A percentile compares a stretch with the other conserved stretches of the same genome.
phyloP scores from a whole-genome alignment of 2,113 vertebrate species.

The Tauraco erythrolophus region DNA sequence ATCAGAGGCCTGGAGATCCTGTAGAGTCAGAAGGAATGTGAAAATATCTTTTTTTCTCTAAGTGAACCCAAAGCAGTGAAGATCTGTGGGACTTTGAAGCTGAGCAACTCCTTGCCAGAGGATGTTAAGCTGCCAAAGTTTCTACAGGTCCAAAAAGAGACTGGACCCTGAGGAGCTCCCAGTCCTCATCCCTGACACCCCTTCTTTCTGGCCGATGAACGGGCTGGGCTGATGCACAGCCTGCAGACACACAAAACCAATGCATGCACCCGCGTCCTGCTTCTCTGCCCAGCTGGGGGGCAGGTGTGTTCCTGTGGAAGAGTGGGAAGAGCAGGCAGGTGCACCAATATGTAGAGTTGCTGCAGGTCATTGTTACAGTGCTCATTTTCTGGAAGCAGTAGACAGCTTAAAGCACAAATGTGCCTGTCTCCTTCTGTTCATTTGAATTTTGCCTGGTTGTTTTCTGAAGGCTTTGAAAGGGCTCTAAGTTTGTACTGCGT shows the following conservation, averaged over 20 bases:
- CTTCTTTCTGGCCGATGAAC: background rate
- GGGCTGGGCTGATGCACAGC: background rate
- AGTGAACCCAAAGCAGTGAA: background rate
- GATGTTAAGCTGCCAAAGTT: background rate
- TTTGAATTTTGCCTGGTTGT: constrained; percentile 16
- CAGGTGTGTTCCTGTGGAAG: fast-evolving
- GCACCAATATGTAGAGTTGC: fast-evolving
- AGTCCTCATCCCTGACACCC: background rate
- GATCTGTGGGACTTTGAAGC: background rate
- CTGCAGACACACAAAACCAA: background rate
- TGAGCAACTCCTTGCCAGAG: background rate
- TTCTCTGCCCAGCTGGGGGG: background rate
- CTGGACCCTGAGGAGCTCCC: background rate
- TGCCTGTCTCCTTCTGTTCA: background rate
- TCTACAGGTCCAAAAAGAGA: background rate
- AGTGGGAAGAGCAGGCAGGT: background rate
- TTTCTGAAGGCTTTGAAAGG: constrained; percentile 22
- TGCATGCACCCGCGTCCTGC: fast-evolving
- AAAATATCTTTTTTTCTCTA: background rate
- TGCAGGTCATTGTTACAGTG: background rate
- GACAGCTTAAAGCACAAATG: background rate
- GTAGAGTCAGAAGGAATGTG: background rate
- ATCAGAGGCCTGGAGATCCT: background rate
- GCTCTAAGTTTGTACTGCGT: constrained; percentile 2
- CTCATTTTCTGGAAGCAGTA: background rate